Evolutionary conservation across 2,113 vertebrate species (phyloP).

Genomic region (Theristicus caerulescens): DNA sequence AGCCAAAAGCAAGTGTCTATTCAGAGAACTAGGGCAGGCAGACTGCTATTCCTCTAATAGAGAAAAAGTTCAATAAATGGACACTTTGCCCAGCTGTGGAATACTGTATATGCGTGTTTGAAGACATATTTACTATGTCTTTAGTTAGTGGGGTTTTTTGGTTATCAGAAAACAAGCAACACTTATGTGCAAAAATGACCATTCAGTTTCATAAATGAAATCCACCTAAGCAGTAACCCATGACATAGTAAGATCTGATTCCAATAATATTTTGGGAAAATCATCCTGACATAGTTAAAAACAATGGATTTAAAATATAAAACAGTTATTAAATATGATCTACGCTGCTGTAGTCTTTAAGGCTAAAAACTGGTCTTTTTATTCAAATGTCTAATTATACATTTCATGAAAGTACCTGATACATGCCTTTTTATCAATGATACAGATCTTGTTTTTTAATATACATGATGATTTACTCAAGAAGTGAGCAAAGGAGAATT

Average conservation of each 20-base stretch:
- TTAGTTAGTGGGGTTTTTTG: background rate
- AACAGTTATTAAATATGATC: background rate
- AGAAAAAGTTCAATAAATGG: background rate
- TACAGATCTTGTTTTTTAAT: background rate
- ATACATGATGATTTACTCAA: constrained; percentile 1
- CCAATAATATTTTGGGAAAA: background rate
- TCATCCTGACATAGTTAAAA: background rate
- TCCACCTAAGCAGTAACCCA: background rate
- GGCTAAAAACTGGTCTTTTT: background rate
- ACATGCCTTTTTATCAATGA: background rate
- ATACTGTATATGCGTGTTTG: background rate
- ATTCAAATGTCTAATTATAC: background rate
- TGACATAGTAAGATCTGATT: background rate
- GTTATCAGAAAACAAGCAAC: background rate
- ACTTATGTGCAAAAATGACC: background rate
- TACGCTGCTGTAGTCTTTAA: background rate
- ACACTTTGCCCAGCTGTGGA: background rate
- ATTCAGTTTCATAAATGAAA: background rate
- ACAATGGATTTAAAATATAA: background rate
- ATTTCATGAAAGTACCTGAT: background rate
- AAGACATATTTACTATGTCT: background rate
- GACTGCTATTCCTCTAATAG: background rate
- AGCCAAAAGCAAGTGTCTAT: background rate
- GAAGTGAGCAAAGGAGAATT: background rate
- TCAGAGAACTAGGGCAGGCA: constrained; percentile 5